Percentiles rank a stretch among this genome's conserved stretches.
Evolutionary conservation across 2,797 vertebrate genomes (phyloP).

Genomic region (Eulemur coronatus): DNA sequence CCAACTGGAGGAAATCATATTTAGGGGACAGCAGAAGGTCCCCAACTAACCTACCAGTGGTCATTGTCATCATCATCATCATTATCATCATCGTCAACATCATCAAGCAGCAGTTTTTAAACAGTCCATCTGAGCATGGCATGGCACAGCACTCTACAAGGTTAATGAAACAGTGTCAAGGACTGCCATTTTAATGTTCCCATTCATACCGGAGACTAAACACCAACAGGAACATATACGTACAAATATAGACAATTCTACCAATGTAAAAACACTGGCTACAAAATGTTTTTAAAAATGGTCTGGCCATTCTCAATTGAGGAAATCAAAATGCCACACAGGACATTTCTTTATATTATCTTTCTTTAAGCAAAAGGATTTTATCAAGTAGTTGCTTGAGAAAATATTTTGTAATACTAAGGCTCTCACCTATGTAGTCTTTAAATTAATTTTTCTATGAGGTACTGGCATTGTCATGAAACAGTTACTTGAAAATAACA

Average conservation of each 20-base stretch:
- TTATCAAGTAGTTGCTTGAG: neutral
- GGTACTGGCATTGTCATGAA: neutral
- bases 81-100: constrained; percentile 69
- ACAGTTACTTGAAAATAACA: neutral
- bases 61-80: constrained; percentile 76
- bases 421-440: neutral
- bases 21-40: constrained; percentile 73
- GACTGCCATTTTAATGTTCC: neutral
- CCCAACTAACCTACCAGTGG: constrained; percentile 64
- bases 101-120: constrained; percentile 66
- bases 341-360: neutral
- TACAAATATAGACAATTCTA: neutral
- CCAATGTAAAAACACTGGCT: neutral
- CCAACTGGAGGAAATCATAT: constrained; percentile 70
- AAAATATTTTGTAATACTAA: neutral
- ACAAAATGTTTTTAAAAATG: neutral
- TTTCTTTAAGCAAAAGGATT: neutral
- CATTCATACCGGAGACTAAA: neutral
- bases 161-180: constrained; percentile 73
- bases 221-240: neutral
- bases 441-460: neutral
- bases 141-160: constrained; percentile 56
- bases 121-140: constrained; percentile 69
- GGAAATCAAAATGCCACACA: neutral
- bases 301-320: neutral